Percentiles rank a stretch among this genome's conserved stretches.
phyloP scores from a whole-genome alignment of 30 jellyfish, hydroid and myxozoan species.

The Kudoa iwatai region DNA sequence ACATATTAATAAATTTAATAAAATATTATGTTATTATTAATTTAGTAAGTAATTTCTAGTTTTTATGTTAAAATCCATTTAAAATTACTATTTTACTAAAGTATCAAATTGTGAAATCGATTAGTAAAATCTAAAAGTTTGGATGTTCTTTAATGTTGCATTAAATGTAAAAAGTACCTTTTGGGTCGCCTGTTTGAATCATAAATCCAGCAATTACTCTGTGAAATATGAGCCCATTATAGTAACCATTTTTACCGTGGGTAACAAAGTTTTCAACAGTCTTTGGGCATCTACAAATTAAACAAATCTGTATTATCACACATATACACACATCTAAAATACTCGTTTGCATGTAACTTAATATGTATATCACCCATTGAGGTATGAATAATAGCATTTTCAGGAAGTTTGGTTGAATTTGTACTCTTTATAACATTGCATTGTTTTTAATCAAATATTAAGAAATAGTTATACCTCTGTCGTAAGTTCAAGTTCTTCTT shows the following conservation, averaged over 20 bases:
- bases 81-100: no score
- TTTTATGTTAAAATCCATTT: not conserved
- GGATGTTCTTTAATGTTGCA: no score
- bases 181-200: slow-evolving; percentile 90
- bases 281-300: slow-evolving; percentile 53
- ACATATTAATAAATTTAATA: no score
- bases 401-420: slow-evolving; percentile 21
- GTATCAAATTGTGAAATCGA: no score
- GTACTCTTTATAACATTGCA: slow-evolving; percentile 8
- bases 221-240: slow-evolving; percentile 45
- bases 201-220: slow-evolving; percentile 54
- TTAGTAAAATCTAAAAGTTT: no score
- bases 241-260: slow-evolving; percentile 50
- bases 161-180: slow-evolving; percentile 4
- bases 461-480: slow-evolving; percentile 16
- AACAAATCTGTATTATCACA: slow-evolving; percentile 1
- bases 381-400: slow-evolving; percentile 43
- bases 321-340: slow-evolving; percentile 1
- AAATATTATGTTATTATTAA: no score
- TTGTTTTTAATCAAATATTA: not conserved
- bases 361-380: slow-evolving; percentile 78
- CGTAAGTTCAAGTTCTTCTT: slow-evolving; percentile 76
- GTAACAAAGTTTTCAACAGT: slow-evolving; percentile 80
- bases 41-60: no score
- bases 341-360: slow-evolving; percentile 50